Evolutionary conservation across 64 coral and sea anemone genomes (phyloP).

Genomic region (Catalaphyllia jardinei): DNA sequence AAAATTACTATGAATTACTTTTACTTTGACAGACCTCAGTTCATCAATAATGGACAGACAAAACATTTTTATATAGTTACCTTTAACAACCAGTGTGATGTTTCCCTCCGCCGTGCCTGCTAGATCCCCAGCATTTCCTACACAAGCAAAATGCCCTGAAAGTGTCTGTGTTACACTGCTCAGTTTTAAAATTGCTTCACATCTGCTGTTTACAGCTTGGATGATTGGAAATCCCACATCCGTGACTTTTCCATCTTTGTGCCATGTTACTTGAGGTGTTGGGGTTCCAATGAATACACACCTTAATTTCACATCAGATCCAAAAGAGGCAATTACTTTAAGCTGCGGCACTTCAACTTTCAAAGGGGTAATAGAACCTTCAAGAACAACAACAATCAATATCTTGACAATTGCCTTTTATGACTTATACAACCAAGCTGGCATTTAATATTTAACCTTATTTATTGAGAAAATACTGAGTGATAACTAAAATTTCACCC

Average conservation of each 20-base stretch:
- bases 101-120: constrained; percentile 34
- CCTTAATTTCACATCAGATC: constrained; percentile 32
- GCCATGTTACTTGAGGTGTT: constrained; percentile 49
- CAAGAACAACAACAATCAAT: background rate
- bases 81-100: constrained; percentile 41
- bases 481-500: too few species aligned
- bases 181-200: constrained; percentile 21
- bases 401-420: background rate
- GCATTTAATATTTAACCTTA: too few species aligned
- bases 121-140: background rate
- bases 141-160: constrained; percentile 42
- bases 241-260: constrained; percentile 12
- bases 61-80: constrained; percentile 15
- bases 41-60: background rate
- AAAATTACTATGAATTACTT: too few species aligned
- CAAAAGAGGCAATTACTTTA: background rate
- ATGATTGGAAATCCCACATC: background rate
- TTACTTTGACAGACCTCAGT: background rate
- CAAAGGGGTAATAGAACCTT: background rate
- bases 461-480: too few species aligned
- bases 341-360: background rate
- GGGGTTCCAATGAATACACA: constrained; percentile 37
- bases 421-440: too few species aligned
- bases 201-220: background rate
- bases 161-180: background rate